Conservation (phyloP, 2,888 invertebrate species). For the Eulithis testata region DNA sequence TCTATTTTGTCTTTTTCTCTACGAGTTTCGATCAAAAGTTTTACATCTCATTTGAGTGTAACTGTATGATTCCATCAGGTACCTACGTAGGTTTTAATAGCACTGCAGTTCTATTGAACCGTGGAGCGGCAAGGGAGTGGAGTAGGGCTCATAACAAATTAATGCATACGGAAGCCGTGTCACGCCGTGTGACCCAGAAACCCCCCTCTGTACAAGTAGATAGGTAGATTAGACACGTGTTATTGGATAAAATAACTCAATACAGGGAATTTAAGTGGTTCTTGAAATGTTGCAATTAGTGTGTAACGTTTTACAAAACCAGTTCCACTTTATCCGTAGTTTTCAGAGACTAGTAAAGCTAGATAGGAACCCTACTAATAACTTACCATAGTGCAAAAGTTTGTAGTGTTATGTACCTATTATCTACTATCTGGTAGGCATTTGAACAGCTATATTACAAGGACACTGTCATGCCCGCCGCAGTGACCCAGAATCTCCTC, state of each 20-base stretch:
- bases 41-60: no score
- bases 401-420: no score
- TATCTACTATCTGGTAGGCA: no score
- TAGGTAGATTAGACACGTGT: conserved; percentile 25
- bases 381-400: no score
- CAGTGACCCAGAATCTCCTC: background rate
- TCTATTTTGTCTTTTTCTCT: background rate
- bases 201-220: conserved; percentile 33
- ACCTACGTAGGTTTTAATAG: conserved; percentile 6
- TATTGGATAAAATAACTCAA: conserved; percentile 24
- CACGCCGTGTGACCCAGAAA: conserved; percentile 62
- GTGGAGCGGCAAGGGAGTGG: conserved; percentile 23
- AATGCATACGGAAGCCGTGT: conserved; percentile 45
- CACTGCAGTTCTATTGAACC: conserved; percentile 36
- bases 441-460: no score
- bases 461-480: conserved; percentile 1
- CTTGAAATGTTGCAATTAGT: background rate
- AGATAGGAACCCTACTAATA: no score
- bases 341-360: no score
- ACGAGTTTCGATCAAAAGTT: background rate
- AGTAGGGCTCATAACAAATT: conserved; percentile 38
- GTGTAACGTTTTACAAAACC: no score
- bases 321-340: no score
- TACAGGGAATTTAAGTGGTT: background rate
- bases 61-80: conserved; percentile 6